Conservation (phyloP, 2,888 invertebrate genomes). For the Drosophila formosana region DNA sequence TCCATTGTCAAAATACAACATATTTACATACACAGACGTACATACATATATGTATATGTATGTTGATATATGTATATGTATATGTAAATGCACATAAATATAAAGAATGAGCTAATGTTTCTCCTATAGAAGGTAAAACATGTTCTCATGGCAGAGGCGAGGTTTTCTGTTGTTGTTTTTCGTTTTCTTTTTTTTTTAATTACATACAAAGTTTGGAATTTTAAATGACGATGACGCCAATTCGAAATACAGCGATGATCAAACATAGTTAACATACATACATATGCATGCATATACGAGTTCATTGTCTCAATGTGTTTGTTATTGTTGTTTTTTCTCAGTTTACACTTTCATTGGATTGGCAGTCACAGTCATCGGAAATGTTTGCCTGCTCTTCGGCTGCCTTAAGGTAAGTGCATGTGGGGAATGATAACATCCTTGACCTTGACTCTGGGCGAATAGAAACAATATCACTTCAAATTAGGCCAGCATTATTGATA, state of each 20-base stretch:
- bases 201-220: conserved; percentile 45
- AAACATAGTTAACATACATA: background rate
- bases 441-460: background rate
- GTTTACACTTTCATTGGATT: conserved; percentile 62
- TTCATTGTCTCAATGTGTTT: conserved; percentile 7
- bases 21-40: background rate
- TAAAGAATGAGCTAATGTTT: conserved; percentile 67
- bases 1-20: background rate
- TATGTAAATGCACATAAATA: conserved; percentile 21
- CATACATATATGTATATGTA: background rate
- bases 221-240: conserved; percentile 54
- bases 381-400: conserved; percentile 67
- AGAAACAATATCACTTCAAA: background rate
- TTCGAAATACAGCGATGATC: conserved; percentile 40
- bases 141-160: conserved; percentile 40
- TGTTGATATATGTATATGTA: background rate
- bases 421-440: conserved; percentile 13
- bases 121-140: conserved; percentile 54
- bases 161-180: conserved; percentile 24
- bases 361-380: conserved; percentile 53
- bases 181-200: conserved; percentile 19
- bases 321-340: conserved; percentile 42
- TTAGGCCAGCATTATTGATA: background rate
- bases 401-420: conserved; percentile 51
- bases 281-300: conserved; percentile 4